Base-by-base conservation (phyloP, 1,140 invertebrate species). In the Penaeus chinensis region DNA sequence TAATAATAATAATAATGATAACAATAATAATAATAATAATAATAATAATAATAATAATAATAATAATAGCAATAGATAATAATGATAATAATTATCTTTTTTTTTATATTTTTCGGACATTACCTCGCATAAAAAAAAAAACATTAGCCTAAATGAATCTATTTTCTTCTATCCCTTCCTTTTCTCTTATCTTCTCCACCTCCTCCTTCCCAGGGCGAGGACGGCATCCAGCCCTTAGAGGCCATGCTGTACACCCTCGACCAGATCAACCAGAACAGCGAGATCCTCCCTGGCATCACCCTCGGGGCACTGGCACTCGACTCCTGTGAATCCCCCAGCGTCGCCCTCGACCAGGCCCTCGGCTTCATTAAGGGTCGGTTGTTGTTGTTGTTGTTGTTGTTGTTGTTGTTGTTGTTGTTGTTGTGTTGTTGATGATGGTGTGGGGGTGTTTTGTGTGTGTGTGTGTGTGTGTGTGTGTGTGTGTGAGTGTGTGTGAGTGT, bases 181-280 rank as follows among this genome's bases (percentile, higher is more conserved):
- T 42, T 82, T 63, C 5, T 24, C 24, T 24, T 65, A 10, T 32
- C 54, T 82, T 37, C 47, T 37, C 47, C 60, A 18, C 78, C 22
- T 37, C 22, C 42, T 18, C 80, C 2, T 37, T 83, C 62, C 89
- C 91, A 93, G 92, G 89, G 89, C n/a, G 92, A 92, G 89, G 94
- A 94, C 88, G 93, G 94, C 5, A 92, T 94, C 69, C 93, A 94
- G 82, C 93, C 93, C 1, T 86, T 94, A 83, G 94, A 94, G 91
- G 94, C 94, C 2, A 91, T 94, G 89, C 90, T 94, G 5, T 94
- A 92, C 90, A 93, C 93, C 0, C 82, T 94, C 10, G 91, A 92
- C 60, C 92, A 93, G 84, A 94, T 94, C 77, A 94, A 94, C 91
- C 84, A 91, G 0, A 91, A 94, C 90, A 89, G 91, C 0, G 85